Percentiles rank a stretch among this genome's conserved stretches.
Evolutionary conservation across 2,797 vertebrate species (phyloP).

Genomic region (Siniperca scherzeri): DNA sequence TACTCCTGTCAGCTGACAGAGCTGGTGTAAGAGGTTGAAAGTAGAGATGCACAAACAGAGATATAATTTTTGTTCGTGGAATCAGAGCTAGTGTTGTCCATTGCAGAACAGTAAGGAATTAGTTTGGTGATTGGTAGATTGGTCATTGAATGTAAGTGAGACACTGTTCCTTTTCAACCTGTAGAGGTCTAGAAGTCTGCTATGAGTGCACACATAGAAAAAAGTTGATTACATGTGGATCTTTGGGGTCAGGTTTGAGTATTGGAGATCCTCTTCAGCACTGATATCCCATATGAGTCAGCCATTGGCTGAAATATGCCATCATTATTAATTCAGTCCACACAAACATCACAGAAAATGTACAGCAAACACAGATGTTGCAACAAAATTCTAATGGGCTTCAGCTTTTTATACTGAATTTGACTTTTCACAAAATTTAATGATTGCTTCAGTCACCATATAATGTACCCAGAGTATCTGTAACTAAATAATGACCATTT

Average conservation of each 20-base stretch:
- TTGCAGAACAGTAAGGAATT: neutral
- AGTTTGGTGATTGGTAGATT: neutral
- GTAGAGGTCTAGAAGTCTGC: neutral
- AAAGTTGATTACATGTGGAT: neutral
- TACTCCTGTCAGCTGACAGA: neutral
- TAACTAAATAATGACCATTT: neutral
- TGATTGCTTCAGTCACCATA: neutral
- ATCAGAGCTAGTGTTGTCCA: neutral
- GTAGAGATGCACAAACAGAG: neutral
- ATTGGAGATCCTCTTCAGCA: neutral
- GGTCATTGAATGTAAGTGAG: neutral
- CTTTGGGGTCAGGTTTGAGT: neutral
- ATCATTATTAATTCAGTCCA: neutral
- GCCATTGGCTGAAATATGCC: neutral
- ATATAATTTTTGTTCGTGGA: neutral
- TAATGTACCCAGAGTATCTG: neutral
- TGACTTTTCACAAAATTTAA: neutral
- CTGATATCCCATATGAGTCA: neutral
- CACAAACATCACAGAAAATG: neutral
- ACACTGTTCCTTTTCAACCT: neutral
- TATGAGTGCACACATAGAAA: neutral
- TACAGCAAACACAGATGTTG: neutral
- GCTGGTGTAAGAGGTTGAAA: neutral
- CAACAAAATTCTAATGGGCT: too few relatives aligned
- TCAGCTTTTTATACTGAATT: slow-evolving; percentile 1